Percentiles rank a stretch among this genome's conserved stretches.
Evolutionary conservation across 2,888 invertebrate species (phyloP).

Genomic region (Ophion obscuratus): DNA sequence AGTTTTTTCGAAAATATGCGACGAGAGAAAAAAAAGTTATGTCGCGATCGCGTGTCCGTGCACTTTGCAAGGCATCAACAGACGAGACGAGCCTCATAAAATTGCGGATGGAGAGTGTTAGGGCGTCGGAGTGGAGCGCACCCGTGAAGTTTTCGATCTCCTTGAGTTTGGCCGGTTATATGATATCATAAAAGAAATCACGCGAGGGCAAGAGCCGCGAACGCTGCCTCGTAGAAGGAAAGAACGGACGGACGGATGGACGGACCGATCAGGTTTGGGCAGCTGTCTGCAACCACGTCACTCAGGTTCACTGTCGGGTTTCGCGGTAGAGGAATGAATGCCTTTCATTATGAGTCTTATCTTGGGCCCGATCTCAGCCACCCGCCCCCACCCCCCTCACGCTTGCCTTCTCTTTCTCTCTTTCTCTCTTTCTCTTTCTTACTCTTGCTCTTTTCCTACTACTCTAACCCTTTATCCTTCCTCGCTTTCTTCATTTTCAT

Average conservation of each 20-base stretch:
- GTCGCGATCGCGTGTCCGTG: slow-evolving; percentile 9
- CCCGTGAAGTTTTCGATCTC: slow-evolving; percentile 56
- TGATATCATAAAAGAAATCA: slow-evolving; percentile 82
- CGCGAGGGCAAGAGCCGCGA: slow-evolving; percentile 68
- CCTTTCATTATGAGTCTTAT: slow-evolving; percentile 83
- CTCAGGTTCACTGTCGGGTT: slow-evolving; percentile 82
- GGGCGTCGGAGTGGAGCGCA: slow-evolving; percentile 35
- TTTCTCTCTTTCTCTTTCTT: slow-evolving; percentile 15
- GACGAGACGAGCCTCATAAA: slow-evolving; percentile 33
- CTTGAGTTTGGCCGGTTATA: slow-evolving; percentile 80
- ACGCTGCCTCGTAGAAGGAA: slow-evolving; percentile 61
- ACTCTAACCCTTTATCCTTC: slow-evolving; percentile 55
- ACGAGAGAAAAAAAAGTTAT: not conserved
- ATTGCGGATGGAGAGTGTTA: slow-evolving; percentile 42
- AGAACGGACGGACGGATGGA: slow-evolving; percentile 67
- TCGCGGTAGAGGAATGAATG: slow-evolving; percentile 80
- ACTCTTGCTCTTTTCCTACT: too few species aligned
- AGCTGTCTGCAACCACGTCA: slow-evolving; percentile 84
- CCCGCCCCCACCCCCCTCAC: slow-evolving; percentile 24
- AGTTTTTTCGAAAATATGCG: not conserved
- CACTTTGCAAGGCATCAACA: slow-evolving; percentile 12
- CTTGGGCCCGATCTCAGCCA: slow-evolving; percentile 77
- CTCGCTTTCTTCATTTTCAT: slow-evolving; percentile 69
- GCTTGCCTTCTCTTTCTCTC: slow-evolving; percentile 6
- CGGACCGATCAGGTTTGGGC: slow-evolving; percentile 83